These are phyloP conservation scores for Pilophorus perplexus DNA, from an alignment of 2,888 invertebrate genomes.

Conservation along the genomic window DNA sequence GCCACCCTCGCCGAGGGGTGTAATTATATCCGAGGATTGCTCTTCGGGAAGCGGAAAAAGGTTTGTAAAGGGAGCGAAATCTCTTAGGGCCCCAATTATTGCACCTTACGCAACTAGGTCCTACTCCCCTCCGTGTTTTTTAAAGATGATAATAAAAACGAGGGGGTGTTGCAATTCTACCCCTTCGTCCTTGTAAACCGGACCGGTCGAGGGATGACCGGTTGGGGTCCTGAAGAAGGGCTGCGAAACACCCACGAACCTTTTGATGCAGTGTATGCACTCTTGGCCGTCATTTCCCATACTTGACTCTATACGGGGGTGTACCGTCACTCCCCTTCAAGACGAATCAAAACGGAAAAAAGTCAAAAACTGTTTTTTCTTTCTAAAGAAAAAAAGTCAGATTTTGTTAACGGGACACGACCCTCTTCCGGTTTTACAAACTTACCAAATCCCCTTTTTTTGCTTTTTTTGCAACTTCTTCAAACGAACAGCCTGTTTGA, in stretches of 20 bases:
- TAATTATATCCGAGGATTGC: no score
- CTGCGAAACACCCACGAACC: constrained; percentile 14
- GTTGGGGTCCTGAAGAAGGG: background rate
- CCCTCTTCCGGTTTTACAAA: no score
- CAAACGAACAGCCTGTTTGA: no score
- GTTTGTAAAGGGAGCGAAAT: no score
- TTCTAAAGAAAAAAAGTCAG: no score
- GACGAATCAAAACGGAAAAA: constrained; percentile 20
- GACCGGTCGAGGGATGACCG: background rate
- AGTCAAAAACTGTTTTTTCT: no score
- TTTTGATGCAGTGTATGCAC: constrained; percentile 18
- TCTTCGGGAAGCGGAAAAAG: no score
- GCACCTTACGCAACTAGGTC: constrained; percentile 25
- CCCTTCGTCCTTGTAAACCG: constrained; percentile 13
- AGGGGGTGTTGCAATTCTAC: constrained; percentile 22
- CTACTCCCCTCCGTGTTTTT: background rate
- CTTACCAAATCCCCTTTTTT: no score
- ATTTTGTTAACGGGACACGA: no score
- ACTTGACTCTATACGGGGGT: constrained; percentile 14
- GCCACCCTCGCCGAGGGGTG: no score
- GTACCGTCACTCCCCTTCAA: no score
- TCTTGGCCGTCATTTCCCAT: constrained; percentile 19
- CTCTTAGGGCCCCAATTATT: constrained; percentile 6
- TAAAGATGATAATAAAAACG: background rate
- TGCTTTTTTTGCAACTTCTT: no score